Conservation (phyloP, 2,113 vertebrate species). For the Austrofundulus limnaeus region DNA sequence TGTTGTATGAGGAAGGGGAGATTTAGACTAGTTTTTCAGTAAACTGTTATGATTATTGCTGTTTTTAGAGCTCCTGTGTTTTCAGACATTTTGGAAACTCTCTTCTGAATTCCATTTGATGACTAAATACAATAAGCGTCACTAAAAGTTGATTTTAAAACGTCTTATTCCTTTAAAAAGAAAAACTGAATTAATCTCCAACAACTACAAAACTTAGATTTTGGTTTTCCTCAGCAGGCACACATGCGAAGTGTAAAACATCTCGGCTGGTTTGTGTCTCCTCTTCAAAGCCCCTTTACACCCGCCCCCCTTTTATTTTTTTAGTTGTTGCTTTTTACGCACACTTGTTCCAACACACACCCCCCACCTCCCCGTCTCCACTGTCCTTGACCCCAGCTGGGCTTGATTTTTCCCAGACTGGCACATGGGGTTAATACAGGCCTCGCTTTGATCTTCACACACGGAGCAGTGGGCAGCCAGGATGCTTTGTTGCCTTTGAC, state of each 20-base stretch:
- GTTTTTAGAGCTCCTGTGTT: too few species aligned
- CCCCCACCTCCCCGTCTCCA: constrained; percentile 27
- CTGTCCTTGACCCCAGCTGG: constrained; percentile 77
- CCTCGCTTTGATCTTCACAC: constrained; percentile 58
- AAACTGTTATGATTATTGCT: too few species aligned
- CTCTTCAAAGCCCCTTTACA: constrained; percentile 61
- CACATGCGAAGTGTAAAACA: constrained; percentile 35
- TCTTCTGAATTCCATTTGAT: too few species aligned
- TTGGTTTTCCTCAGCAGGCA: background rate
- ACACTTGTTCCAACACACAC: constrained; percentile 43
- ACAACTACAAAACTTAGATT: constrained; percentile 5
- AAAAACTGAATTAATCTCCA: constrained; percentile 11
- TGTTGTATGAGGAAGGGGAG: too few species aligned
- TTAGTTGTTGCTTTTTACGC: constrained; percentile 29
- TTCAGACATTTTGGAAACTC: too few species aligned
- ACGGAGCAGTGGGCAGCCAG: constrained; percentile 45
- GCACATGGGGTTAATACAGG: constrained; percentile 76
- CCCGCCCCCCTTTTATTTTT: constrained; percentile 40
- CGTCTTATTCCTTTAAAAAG: constrained; percentile 3
- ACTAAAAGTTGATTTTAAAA: constrained; percentile 4
- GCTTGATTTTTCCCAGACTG: constrained; percentile 77
- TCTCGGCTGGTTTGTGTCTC: constrained; percentile 40
- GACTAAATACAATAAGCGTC: too few species aligned
- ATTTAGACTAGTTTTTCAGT: too few species aligned
- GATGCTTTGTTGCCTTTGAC: constrained; percentile 44